Base-by-base conservation (phyloP, 2,797 vertebrate genomes). In the Acrossocheilus fasciatus region DNA sequence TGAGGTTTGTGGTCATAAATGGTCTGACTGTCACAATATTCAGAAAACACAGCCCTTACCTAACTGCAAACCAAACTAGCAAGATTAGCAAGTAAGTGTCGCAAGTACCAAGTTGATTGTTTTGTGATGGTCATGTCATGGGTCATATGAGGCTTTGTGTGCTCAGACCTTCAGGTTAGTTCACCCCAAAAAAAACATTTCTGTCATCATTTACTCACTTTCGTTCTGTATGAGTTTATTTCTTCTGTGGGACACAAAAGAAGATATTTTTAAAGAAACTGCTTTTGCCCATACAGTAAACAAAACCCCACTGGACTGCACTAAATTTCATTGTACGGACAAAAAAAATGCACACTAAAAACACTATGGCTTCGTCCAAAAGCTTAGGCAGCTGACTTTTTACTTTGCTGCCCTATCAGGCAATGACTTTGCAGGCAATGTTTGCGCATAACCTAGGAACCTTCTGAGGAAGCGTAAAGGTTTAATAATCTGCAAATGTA, bases 11-110 rank as follows among this genome's bases (percentile, higher is more conserved):
- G 45, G 45, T 47, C 45, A 47, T 47, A 47, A 47, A 75, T 87
- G 9, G 54, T 6, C 30, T 82, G 47, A 86, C 23, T 82, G 74
- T 84, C 74, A 86, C 50, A 36, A 36, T 77, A 59, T 30, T 68
- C 9, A 78, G 23, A 72, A 70, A 80, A n/a, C 4, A 47, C 52
- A 69, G 6, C 4, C 26, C n/a, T 83, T 83, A 18, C 39, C 23
- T 18, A 57, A 14, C 12, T 50, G 17, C 10, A 75, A 76, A 62
- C 23, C 39, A 83, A 73, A 43, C n/a, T 36, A 8, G 18, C 12
- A n/a, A 74, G 4, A 45, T 59, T 39, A 75, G 8, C 72, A 84
- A 36, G 0, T 50, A 83, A 15, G 18, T 83, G 72, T 75, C 0
- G 6, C 45, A 84, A 68, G 45, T 20, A 0, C 1, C 11, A 74